phyloP scores from a whole-genome alignment of 1,140 invertebrate species.

The Drosophila mauritiana region DNA sequence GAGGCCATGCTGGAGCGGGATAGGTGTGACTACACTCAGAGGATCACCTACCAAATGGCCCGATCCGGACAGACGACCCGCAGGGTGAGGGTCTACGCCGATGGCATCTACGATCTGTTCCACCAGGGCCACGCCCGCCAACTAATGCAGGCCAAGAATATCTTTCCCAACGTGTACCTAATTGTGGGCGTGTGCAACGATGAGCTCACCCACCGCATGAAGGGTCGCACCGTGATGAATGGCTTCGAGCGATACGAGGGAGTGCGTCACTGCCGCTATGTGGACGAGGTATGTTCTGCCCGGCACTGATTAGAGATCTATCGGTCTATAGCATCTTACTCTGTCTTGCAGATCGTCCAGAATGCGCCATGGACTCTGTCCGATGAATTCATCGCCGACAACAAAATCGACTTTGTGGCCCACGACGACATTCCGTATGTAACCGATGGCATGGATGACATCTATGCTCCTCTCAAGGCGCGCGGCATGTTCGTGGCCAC shows the following conservation, averaged over 20 bases:
- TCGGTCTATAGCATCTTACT: neutral
- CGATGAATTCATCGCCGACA: constrained; percentile 94
- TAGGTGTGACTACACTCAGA: constrained; percentile 92
- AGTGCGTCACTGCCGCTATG: constrained; percentile 98
- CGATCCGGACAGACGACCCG: constrained; percentile 91
- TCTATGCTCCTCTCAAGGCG: constrained; percentile 95
- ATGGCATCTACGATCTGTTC: constrained; percentile 98
- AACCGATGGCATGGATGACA: constrained; percentile 94
- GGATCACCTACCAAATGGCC: constrained; percentile 94
- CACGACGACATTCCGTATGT: constrained; percentile 99
- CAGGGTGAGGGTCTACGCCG: constrained; percentile 96
- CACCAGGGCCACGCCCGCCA: constrained; percentile 99
- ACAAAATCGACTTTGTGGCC: constrained; percentile 99
- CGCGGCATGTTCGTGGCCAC: constrained; percentile 99
- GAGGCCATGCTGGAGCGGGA: constrained; percentile 91
- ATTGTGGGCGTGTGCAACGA: constrained; percentile 99
- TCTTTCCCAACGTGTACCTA: constrained; percentile 99
- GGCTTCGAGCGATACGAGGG: constrained; percentile 98
- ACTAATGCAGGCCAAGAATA: constrained; percentile 98
- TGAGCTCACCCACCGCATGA: constrained; percentile 94
- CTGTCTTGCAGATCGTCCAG: constrained; percentile 88
- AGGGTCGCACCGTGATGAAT: constrained; percentile 99
- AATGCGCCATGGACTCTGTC: constrained; percentile 98
- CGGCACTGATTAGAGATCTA: neutral
- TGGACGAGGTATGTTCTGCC: constrained; percentile 91